These are phyloP conservation scores for Amphipyra tragopoginis DNA, from an alignment of 2,888 invertebrate species.

Conservation along the genomic window DNA sequence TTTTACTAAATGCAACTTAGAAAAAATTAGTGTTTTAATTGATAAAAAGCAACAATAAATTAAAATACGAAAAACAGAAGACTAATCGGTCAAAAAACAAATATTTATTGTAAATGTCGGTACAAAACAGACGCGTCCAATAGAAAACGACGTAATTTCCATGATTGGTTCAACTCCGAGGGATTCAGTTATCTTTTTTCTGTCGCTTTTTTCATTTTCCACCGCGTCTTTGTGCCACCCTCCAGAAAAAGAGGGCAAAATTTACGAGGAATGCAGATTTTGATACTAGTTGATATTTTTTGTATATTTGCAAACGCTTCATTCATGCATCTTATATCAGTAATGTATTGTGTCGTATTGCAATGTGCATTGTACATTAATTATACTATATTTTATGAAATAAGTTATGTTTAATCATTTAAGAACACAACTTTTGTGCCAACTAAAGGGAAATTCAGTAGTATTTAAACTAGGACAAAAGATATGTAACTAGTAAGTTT, in stretches of 20 bases:
- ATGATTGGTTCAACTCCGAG: constrained; percentile 82
- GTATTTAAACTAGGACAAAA: too few species aligned
- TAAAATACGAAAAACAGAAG: neutral
- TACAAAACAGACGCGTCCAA: constrained; percentile 58
- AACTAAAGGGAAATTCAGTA: too few species aligned
- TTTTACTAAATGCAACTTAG: too few species aligned
- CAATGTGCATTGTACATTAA: too few species aligned
- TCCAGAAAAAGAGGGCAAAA: constrained; percentile 82
- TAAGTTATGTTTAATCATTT: too few species aligned
- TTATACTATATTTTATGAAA: too few species aligned
- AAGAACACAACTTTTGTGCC: too few species aligned
- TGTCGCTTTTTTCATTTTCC: constrained; percentile 81
- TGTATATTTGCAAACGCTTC: neutral
- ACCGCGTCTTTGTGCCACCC: constrained; percentile 84
- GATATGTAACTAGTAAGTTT: too few species aligned
- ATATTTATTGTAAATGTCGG: constrained; percentile 40
- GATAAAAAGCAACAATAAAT: too few species aligned
- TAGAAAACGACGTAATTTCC: constrained; percentile 77
- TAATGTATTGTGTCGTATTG: neutral
- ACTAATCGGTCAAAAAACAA: constrained; percentile 30
- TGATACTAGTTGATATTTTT: constrained; percentile 68
- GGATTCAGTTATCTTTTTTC: constrained; percentile 81
- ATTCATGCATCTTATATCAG: neutral
- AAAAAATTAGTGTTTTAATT: too few species aligned
- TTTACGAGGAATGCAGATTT: constrained; percentile 58